Evolutionary conservation across 2,113 vertebrate species (phyloP), one percentile per base, ranked within the genome.

Genomic region (Glaucidium brasilianum): DNA sequence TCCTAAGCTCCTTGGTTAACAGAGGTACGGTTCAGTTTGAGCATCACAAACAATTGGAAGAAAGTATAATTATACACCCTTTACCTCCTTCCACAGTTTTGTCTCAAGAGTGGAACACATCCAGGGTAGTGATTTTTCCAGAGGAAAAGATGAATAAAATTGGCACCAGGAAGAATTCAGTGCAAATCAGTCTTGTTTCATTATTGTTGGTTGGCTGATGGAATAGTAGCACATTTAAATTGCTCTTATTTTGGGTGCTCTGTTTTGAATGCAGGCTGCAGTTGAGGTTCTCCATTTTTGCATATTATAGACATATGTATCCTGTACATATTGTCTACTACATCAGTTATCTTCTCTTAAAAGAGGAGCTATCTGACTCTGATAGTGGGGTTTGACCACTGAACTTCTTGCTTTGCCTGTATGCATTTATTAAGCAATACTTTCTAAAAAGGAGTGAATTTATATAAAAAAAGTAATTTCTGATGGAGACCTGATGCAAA

Each of bases 261-360:
- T 37, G 7, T 27, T n/a, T 20, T 30, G 27, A n/a, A 34, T 37
- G 32, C 23, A 62, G 35, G 12, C 12, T 81, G 34, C 27, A 49
- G 27, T 5, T 30, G 11, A 49, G 35, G 6, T 35, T 77, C 27
- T 22, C 20, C 53, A 3, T 39, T 49, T 26, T 34, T 85, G 18
- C 1, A 0, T 37, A 1, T 27, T 66, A 10, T 47, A 55, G 2
- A 3, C 7, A 3, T 29, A 1, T 7, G 4, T 32, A 22, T 27
- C 6, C 12, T 1, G 12, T 59, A 18, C 16, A 2, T 30, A 2
- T 7, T 20, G 6, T 17, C 43, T 59, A 3, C 13, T 41, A 0
- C 6, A 34, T 60, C 39, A 41, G 14, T 27, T 49, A 8, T 39
- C n/a, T 12, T 60, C n/a, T 66, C 69, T 68, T 67, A 19, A 29